These are phyloP conservation scores for Xestia sexstrigata DNA, from an alignment of 2,888 invertebrate species.

Conservation along the genomic window DNA sequence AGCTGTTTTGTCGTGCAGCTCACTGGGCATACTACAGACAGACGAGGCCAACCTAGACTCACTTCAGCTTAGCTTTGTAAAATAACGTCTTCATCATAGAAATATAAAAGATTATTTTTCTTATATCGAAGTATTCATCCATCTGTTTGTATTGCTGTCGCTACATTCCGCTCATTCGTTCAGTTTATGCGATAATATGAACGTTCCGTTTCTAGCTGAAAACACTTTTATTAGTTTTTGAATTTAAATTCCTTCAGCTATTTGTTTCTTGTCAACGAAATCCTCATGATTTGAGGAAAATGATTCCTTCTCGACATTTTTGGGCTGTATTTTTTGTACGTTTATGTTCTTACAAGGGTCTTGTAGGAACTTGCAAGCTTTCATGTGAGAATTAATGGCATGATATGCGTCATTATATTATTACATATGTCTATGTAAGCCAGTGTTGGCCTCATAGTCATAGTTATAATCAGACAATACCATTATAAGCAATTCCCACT, in stretches of 20 bases:
- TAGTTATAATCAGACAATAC: not conserved
- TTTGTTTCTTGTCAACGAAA: constrained; percentile 66
- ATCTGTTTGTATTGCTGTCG: constrained; percentile 57
- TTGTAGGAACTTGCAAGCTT: not conserved
- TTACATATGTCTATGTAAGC: not conserved
- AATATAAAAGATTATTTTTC: not conserved
- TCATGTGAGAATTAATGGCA: not conserved
- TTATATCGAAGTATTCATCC: not conserved
- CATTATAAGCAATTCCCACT: not conserved
- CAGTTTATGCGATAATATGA: constrained; percentile 77
- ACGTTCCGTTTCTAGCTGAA: constrained; percentile 67
- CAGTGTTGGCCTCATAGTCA: not conserved
- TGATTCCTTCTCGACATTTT: constrained; percentile 31
- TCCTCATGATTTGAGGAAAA: constrained; percentile 58
- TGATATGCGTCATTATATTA: not conserved
- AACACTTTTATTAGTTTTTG: constrained; percentile 73
- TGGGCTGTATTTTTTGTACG: not conserved
- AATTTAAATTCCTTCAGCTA: constrained; percentile 69
- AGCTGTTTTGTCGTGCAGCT: no score
- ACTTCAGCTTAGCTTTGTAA: no score
- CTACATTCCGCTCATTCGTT: constrained; percentile 66
- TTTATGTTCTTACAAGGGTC: not conserved
- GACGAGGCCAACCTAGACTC: not conserved
- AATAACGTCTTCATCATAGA: not conserved
- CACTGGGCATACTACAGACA: not conserved